Conservation (phyloP, 1,140 invertebrate species). For the Olivierus martensii region DNA sequence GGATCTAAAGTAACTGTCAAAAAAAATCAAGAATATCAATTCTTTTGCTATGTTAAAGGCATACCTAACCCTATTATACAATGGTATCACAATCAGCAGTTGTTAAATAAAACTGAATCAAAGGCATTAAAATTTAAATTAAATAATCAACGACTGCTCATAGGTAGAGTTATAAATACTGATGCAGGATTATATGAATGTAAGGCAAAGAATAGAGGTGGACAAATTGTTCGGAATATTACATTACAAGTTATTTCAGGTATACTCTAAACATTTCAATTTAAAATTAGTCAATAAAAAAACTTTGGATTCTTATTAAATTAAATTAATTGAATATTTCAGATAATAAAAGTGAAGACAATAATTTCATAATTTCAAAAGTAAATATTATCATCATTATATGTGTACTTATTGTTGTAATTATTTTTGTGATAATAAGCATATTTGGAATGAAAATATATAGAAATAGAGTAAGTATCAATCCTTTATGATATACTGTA, state of each 20-base stretch:
- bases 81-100: slow-evolving; percentile 18
- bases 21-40: slow-evolving; percentile 9
- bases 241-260: slow-evolving; percentile 8
- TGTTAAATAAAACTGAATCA: slow-evolving; percentile 7
- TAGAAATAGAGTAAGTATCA: slow-evolving; percentile 11
- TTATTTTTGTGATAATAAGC: slow-evolving; percentile 10
- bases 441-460: slow-evolving; percentile 9
- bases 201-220: slow-evolving; percentile 12
- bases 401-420: slow-evolving; percentile 7
- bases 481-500: no score
- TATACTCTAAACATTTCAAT: no score
- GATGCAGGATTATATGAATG: slow-evolving; percentile 18
- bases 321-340: no score
- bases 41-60: slow-evolving; percentile 17
- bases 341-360: neutral
- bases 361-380: neutral
- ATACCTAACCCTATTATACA: slow-evolving; percentile 15
- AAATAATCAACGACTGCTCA: slow-evolving; percentile 7
- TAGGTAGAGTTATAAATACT: slow-evolving; percentile 7
- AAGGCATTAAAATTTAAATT: slow-evolving; percentile 9
- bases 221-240: slow-evolving; percentile 1
- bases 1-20: neutral
- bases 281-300: no score
- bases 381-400: neutral
- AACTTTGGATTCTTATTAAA: no score